Evolutionary conservation across 2,113 vertebrate genomes (phyloP), one percentile per base, ranked within the genome.

Genomic region (Microcebus ravelobensis): DNA sequence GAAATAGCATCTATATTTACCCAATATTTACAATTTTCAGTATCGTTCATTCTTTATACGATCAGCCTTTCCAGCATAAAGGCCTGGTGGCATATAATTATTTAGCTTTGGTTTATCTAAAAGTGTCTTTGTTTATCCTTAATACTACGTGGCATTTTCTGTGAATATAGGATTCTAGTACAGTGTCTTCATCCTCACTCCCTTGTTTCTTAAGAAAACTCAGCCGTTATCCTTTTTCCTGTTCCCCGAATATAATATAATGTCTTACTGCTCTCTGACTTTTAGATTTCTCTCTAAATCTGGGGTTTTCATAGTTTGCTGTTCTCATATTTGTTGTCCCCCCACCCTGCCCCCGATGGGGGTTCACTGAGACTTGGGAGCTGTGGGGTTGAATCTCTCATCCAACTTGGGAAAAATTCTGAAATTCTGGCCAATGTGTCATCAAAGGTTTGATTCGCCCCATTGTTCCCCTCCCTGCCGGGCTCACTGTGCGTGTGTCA

Each of bases 161-260:
- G 34, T 29, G 65, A 39, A 23, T 11, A 1, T 8, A 50, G 65
- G 39, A 29, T 29, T 20, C 63, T 29, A 27, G 14, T 36, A 39
- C 36, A 42, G 25, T 18, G 11, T 73, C 12, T 73, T 36, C 4
- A 21, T 70, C 67, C 10, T 36, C 10, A 21, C 5, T 21, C n/a
- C 34, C n/a, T 20, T 11, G 9, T 70, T 70, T 36, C 34, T 73
- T n/a, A 55, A 3, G 83, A 18, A 29, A 52, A 36, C 2, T 27
- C 45, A 27, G 20, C 23, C 2, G 0, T 18, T 8, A 5, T 25
- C 68, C 45, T 0, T 6, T 11, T 5, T 21, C 18, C 11, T 18
- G 4, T 29, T 23, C 31, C 61, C 31, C 3, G 2, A 70, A 36
- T 11, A 14, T 14, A 14, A 14, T 59, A 23, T 1, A 23, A 20